Evolutionary conservation across 2,888 invertebrate genomes (phyloP), one percentile per base, ranked within the genome.

Genomic region (Pammene aurita): DNA sequence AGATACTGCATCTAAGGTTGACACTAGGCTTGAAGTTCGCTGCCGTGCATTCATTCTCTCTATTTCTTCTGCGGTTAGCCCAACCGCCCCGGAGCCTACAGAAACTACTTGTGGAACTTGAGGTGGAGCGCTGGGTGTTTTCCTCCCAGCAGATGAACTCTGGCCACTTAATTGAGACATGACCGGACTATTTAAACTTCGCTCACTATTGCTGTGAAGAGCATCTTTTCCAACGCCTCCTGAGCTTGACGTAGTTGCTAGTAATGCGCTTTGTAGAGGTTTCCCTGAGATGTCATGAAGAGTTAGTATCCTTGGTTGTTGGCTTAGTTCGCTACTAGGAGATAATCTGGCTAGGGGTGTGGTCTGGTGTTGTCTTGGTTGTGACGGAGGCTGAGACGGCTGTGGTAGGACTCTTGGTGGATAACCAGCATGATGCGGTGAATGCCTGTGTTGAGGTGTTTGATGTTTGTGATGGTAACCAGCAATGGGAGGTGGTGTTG

Each of bases 221-320:
- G 95, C 96, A 85, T 97, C 97, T 89, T 97, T 97, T 10, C 96
- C 96, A 0, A 96, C 97, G 4, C 96, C 96, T 0, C 97, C 97
- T 0, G 97, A 97, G 78, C 97, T 96, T 2, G 97, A 97, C 0
- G 97, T 97, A 5, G 98, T 97, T 5, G 97, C 98, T 70, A 98
- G 88, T 13, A 98, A 90, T 0, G 98, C 98, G 77, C 96, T 97
- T 84, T 98, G 98, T 60, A 98, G 86, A 0, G 98, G 98, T 82
- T 98, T 98, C 0, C 98, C 98, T 73, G 98, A 98, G 80, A 98
- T 97, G 83, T 98, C 98, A 85, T 98, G 97, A 44, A 98, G 91
- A 0, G 98, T 98, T n/a, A 98, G 90, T 78, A 98, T 98, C 74
- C 98, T 93, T 0, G 98, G 98, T 78, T 97, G 97, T 83, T 98